These are phyloP conservation scores for Proctacanthus coquilletti DNA, from an alignment of 1,140 invertebrate species.

Conservation along the genomic window DNA sequence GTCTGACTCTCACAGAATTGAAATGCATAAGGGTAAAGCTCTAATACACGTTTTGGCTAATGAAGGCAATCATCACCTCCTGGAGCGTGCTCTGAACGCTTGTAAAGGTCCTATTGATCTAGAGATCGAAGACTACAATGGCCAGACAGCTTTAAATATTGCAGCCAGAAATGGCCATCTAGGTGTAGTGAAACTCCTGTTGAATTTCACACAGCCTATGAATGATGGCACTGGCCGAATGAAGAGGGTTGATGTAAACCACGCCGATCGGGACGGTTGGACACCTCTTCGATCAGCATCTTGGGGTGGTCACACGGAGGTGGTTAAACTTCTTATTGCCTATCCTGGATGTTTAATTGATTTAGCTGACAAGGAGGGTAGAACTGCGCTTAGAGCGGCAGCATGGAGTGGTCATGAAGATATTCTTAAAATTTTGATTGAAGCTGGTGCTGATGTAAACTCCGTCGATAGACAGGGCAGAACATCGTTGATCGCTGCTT, in stretches of 20 bases:
- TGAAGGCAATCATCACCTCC: slow-evolving; percentile 49
- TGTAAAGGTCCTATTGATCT: slow-evolving; percentile 38
- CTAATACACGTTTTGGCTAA: slow-evolving; percentile 58
- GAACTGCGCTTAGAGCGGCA: slow-evolving; percentile 59
- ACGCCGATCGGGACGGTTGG: slow-evolving; percentile 78
- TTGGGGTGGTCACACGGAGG: slow-evolving; percentile 85
- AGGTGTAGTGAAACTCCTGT: slow-evolving; percentile 45
- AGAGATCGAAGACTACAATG: slow-evolving; percentile 53
- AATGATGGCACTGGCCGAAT: slow-evolving; percentile 33
- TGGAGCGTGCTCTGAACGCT: slow-evolving; percentile 44
- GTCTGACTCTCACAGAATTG: slow-evolving; percentile 31
- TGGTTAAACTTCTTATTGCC: slow-evolving; percentile 65
- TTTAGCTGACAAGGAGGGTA: slow-evolving; percentile 50
- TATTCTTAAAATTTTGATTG: slow-evolving; percentile 54
- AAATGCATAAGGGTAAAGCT: slow-evolving; percentile 45
- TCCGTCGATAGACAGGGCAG: slow-evolving; percentile 73
- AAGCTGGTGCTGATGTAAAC: slow-evolving; percentile 56
- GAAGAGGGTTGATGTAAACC: slow-evolving; percentile 57
- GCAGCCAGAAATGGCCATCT: slow-evolving; percentile 69
- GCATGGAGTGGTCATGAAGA: slow-evolving; percentile 74
- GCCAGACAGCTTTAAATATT: slow-evolving; percentile 67
- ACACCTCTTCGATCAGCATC: slow-evolving; percentile 75
- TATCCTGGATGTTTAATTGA: slow-evolving; percentile 63
- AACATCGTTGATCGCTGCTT: slow-evolving; percentile 78
- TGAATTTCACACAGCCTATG: slow-evolving; percentile 24